Evolutionary conservation across 1,140 invertebrate species (phyloP), one percentile per base, ranked within the genome.

Genomic region (Psilanteris sp.): DNA sequence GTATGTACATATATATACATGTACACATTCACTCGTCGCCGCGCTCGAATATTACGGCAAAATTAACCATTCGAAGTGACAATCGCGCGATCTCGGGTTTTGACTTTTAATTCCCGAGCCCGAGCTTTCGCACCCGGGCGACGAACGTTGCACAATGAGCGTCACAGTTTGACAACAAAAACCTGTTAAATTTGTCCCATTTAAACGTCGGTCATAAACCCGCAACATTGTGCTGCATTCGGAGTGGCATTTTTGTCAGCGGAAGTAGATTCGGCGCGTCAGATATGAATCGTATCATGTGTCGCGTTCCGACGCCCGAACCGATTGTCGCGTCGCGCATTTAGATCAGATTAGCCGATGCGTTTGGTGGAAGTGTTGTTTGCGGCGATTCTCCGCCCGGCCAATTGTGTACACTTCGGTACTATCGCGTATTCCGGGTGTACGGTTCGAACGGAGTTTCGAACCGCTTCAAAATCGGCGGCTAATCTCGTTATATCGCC

Each of bases 301-400:
- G 54, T 76, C 68, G 50, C 31, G 44, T 24, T 43, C 61, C 52
- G 48, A 54, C 48, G 46, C 14, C 46, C 10, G 20, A 55, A 71
- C 72, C 20, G 50, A 72, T 62, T 81, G 79, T 81, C 64, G 37
- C 36, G 70, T 41, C 57, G 77, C 67, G 81, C 80, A 82, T 84
- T 83, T 81, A 81, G 81, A 84, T 81, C 81, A 79, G 81, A 83
- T 84, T 84, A 79, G 66, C 31, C 55, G 52, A 66, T 78, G 64
- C 70, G 52, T 64, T 73, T 70, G 62, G 48, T 70, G 39, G 52
- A 74, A 74, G 70, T 74, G 68, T 78, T 78, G 70, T 78, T 78
- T 78, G 76, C 26, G 75, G 68, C 64, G 70, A 73, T 41, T 77
- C 79, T 43, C 70, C 67, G 74, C 57, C 61, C 26, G 37, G 54